phyloP scores from a whole-genome alignment of 2,113 vertebrate species.

The Sturnira hondurensis region DNA sequence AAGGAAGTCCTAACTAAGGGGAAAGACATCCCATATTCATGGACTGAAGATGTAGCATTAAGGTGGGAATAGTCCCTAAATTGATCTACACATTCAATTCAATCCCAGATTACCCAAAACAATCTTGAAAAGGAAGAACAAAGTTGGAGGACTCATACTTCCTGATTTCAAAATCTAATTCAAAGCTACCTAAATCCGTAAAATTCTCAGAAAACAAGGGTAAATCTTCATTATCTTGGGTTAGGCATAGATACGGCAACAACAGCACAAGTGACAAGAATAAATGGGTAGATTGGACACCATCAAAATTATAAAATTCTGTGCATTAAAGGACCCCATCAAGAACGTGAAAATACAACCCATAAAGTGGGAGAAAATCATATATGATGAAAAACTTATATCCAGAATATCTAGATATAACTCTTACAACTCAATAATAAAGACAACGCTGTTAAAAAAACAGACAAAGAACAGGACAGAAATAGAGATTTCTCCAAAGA shows the following conservation, averaged over 20 bases:
- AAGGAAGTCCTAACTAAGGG: not conserved
- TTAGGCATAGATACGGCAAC: not conserved
- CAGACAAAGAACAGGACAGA: not conserved
- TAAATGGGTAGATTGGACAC: not conserved
- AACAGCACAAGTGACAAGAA: not conserved
- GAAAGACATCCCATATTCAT: not conserved
- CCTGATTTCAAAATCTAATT: not conserved
- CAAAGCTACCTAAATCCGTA: not conserved
- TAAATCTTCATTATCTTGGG: not conserved
- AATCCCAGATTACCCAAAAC: not conserved
- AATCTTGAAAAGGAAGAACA: not conserved
- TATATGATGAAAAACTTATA: not conserved
- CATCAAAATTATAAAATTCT: not conserved
- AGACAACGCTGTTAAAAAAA: not conserved
- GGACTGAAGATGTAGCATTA: not conserved
- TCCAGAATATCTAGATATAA: slow-evolving; percentile 5
- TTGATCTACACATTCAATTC: not conserved
- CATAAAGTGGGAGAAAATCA: not conserved
- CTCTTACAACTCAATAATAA: not conserved
- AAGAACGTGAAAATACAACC: not conserved
- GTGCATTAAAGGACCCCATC: not conserved
- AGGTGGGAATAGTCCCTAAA: not conserved
- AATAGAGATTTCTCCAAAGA: not conserved
- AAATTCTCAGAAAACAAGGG: slow-evolving; percentile 3
- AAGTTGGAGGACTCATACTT: not conserved